Evolutionary conservation across 2,888 invertebrate genomes (phyloP).

Genomic region (Acanthosepion esculentum): DNA sequence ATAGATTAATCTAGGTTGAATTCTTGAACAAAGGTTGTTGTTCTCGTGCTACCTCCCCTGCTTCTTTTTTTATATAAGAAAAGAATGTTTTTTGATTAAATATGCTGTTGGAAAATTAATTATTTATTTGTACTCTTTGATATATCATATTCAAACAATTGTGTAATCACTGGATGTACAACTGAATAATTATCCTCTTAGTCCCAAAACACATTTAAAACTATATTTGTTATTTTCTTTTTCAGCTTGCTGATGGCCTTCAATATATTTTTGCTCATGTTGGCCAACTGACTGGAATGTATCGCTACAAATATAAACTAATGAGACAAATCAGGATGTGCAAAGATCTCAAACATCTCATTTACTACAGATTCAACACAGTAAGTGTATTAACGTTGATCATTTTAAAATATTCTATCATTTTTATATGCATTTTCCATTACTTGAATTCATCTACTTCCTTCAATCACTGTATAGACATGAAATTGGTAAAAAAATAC

Average conservation of each 20-base stretch:
- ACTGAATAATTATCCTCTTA: too few relatives aligned
- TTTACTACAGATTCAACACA: constrained; percentile 99
- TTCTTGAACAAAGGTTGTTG: too few relatives aligned
- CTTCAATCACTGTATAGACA: not conserved
- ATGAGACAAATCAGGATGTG: constrained; percentile 99
- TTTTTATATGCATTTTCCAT: not conserved
- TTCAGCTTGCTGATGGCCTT: constrained; percentile 94
- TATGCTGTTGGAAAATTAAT: too few relatives aligned
- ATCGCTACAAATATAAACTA: constrained; percentile 95
- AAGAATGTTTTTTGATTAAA: too few relatives aligned
- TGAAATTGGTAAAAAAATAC: not conserved
- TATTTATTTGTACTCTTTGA: too few relatives aligned
- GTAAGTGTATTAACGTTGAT: constrained; percentile 78
- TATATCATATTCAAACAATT: too few relatives aligned
- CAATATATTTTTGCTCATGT: constrained; percentile 99
- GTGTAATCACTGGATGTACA: too few relatives aligned
- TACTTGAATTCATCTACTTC: not conserved
- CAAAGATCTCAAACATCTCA: constrained; percentile 98
- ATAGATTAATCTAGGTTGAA: too few relatives aligned
- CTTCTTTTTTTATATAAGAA: too few relatives aligned
- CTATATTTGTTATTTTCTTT: constrained; percentile 48
- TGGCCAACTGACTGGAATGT: constrained; percentile 99
- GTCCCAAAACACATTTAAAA: not conserved
- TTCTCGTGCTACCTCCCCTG: too few relatives aligned
- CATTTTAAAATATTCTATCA: not conserved